phyloP scores from a whole-genome alignment of 1,140 invertebrate genomes.

The Procambarus virginalis region DNA sequence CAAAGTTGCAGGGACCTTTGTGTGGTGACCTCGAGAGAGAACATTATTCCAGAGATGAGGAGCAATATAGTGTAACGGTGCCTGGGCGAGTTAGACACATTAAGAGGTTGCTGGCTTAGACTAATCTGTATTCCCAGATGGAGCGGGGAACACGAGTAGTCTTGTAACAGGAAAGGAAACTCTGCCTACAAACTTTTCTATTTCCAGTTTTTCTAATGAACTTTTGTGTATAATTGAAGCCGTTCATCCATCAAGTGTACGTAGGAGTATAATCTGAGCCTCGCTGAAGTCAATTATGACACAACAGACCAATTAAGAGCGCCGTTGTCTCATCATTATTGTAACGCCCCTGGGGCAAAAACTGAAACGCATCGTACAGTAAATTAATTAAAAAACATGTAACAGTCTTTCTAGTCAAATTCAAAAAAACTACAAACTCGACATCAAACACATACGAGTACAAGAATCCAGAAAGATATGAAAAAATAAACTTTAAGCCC shows the following conservation, averaged over 20 bases:
- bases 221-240: neutral
- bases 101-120: slow-evolving; percentile 12
- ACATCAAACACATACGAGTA: neutral
- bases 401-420: neutral
- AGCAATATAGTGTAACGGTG: neutral
- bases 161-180: neutral
- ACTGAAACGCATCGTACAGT: neutral
- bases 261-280: neutral
- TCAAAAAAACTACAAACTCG: neutral
- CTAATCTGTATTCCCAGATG: neutral
- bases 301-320: neutral
- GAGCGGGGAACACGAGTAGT: neutral
- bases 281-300: neutral
- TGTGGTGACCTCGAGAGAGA: neutral
- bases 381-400: neutral
- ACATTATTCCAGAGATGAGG: neutral
- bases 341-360: neutral
- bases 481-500: slow-evolving; percentile 3
- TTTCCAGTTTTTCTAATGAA: neutral
- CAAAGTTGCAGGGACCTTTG: neutral
- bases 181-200: neutral
- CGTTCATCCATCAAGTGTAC: neutral
- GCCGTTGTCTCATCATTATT: neutral
- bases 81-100: neutral
- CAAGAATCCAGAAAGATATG: slow-evolving; percentile 1